These are phyloP conservation scores for Drosophila navojoa DNA, from an alignment of 1,140 invertebrate genomes.

Conservation along the genomic window DNA sequence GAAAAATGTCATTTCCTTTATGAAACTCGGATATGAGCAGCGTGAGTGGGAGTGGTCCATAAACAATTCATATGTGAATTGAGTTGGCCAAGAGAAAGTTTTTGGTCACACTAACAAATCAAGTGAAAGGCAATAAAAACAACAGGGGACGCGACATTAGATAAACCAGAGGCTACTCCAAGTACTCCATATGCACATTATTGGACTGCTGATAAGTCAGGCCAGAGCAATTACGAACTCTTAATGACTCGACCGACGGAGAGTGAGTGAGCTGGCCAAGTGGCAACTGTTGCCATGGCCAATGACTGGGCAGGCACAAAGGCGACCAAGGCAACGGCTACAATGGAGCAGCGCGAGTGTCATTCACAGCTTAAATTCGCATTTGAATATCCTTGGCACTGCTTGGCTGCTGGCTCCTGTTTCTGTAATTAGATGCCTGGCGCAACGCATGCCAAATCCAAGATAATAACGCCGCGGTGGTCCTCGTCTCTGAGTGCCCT, in stretches of 20 bases:
- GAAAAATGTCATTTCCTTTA: slow-evolving; percentile 79
- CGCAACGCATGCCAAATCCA: slow-evolving; percentile 69
- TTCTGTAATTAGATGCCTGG: slow-evolving; percentile 74
- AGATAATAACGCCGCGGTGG: slow-evolving; percentile 79
- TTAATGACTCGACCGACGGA: slow-evolving; percentile 63
- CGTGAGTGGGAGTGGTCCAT: slow-evolving; percentile 22
- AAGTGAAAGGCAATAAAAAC: slow-evolving; percentile 77
- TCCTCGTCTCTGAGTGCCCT: slow-evolving; percentile 61
- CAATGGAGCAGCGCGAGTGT: slow-evolving; percentile 39
- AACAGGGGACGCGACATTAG: slow-evolving; percentile 41
- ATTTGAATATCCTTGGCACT: slow-evolving; percentile 57
- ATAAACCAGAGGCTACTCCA: slow-evolving; percentile 10
- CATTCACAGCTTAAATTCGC: slow-evolving; percentile 55
- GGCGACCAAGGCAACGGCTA: slow-evolving; percentile 61
- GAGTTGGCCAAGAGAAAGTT: slow-evolving; percentile 49
- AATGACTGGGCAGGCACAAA: slow-evolving; percentile 15
- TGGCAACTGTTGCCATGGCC: slow-evolving; percentile 50
- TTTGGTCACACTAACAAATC: slow-evolving; percentile 69
- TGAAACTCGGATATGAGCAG: slow-evolving; percentile 68
- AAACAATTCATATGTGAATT: slow-evolving; percentile 56
- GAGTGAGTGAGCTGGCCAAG: slow-evolving; percentile 9
- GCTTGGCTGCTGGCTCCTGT: slow-evolving; percentile 29
- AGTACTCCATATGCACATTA: slow-evolving; percentile 62
- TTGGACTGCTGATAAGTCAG: slow-evolving; percentile 55
- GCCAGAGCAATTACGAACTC: slow-evolving; percentile 63